These are phyloP conservation scores for Spilosoma lubricipeda DNA, from an alignment of 2,888 invertebrate genomes.

Conservation along the genomic window DNA sequence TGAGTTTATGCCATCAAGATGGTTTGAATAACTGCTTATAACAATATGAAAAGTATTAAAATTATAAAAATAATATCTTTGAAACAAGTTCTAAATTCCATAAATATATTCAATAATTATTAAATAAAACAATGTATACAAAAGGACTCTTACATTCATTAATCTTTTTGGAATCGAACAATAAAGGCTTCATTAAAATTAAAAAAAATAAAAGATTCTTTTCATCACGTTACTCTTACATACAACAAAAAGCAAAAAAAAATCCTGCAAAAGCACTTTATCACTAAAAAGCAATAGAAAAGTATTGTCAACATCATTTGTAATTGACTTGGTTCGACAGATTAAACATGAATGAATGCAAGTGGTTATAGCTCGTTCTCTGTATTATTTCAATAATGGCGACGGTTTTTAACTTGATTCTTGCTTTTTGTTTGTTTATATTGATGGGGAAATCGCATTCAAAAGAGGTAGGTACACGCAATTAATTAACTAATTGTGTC, in stretches of 20 bases:
- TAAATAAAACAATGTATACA: neutral
- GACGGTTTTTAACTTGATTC: slow-evolving; percentile 8
- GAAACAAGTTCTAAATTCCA: too few species aligned
- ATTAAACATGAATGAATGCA: slow-evolving; percentile 21
- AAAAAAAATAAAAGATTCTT: neutral
- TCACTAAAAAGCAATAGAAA: slow-evolving; percentile 33
- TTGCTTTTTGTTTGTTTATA: slow-evolving; percentile 25
- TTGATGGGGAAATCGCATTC: slow-evolving; percentile 48
- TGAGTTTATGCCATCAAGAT: neutral
- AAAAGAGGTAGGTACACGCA: slow-evolving; percentile 46
- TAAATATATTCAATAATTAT: neutral
- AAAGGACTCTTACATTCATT: neutral
- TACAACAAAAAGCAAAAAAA: neutral
- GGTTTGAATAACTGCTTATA: neutral
- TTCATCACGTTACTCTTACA: slow-evolving; percentile 1
- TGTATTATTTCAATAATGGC: slow-evolving; percentile 22
- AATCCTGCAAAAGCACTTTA: slow-evolving; percentile 21
- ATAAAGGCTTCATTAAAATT: neutral
- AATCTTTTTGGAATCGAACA: neutral
- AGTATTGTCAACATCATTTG: slow-evolving; percentile 33
- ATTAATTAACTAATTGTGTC: neutral
- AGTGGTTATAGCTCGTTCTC: slow-evolving; percentile 14
- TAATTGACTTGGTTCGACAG: slow-evolving; percentile 3
- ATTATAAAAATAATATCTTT: neutral
- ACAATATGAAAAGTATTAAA: neutral